Evolutionary conservation across 2,113 vertebrate species (phyloP).

Genomic region (Oreochromis tanganicae): DNA sequence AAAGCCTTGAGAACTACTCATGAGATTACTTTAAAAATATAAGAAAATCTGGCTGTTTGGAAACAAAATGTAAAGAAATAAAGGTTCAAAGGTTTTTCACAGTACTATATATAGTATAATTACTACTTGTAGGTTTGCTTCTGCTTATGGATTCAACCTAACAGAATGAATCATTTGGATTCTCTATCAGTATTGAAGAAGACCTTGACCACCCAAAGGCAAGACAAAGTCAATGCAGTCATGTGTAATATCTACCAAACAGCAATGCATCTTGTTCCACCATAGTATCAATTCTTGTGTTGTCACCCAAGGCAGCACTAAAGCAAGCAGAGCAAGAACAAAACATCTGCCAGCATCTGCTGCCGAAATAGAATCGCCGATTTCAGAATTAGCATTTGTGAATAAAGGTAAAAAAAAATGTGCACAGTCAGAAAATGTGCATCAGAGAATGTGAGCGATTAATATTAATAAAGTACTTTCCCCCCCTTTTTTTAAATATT

Average conservation of each 20-base stretch:
- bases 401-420: slow-evolving; percentile 22
- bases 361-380: background rate
- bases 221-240: background rate
- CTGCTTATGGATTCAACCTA: background rate
- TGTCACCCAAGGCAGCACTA: slow-evolving; percentile 11
- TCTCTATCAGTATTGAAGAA: background rate
- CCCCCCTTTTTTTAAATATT: background rate
- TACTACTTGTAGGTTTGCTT: background rate
- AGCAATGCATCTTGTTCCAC: background rate
- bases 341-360: background rate
- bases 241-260: slow-evolving; percentile 9
- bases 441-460: slow-evolving; percentile 35
- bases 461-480: slow-evolving; percentile 15
- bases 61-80: background rate
- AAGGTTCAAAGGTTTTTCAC: background rate
- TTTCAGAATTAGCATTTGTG: slow-evolving; percentile 27
- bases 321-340: background rate
- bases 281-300: slow-evolving; percentile 5
- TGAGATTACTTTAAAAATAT: background rate
- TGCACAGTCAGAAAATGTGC: slow-evolving; percentile 31
- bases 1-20: background rate
- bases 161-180: background rate
- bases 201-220: background rate
- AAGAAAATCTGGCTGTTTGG: background rate
- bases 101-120: background rate